These are phyloP conservation scores for Mastomys natalensis DNA, from an alignment of 2,113 vertebrate species.

Conservation along the genomic window DNA sequence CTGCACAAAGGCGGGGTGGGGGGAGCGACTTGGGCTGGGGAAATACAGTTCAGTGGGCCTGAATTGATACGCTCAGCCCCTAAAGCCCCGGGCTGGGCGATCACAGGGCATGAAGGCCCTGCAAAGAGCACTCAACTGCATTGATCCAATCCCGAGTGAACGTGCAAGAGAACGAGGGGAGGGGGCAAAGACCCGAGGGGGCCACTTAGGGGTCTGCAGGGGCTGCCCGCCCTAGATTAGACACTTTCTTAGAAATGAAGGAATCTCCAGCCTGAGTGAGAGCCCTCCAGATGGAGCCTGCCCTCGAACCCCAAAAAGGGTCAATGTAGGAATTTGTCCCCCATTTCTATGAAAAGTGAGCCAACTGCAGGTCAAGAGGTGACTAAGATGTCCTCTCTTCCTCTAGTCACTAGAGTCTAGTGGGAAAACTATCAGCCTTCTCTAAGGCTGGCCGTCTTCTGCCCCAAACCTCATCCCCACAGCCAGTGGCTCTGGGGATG, in stretches of 20 bases:
- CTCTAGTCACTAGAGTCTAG: background rate
- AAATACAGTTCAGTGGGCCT: conserved; percentile 91
- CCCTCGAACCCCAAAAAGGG: conserved; percentile 55
- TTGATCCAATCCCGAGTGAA: conserved; percentile 86
- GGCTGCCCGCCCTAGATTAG: conserved; percentile 79
- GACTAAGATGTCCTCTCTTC: conserved; percentile 47
- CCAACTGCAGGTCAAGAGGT: background rate
- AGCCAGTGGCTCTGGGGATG: background rate
- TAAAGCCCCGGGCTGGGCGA: conserved; percentile 89
- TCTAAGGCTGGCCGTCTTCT: too few relatives aligned
- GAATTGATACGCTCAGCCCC: conserved; percentile 91
- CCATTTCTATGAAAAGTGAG: background rate
- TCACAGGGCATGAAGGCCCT: conserved; percentile 89
- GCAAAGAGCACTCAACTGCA: conserved; percentile 88
- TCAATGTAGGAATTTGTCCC: background rate
- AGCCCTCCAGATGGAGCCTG: conserved; percentile 68
- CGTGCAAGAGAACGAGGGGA: conserved; percentile 60
- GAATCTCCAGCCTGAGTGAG: conserved; percentile 66
- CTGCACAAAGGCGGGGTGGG: conserved; percentile 87
- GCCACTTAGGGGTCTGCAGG: conserved; percentile 73
- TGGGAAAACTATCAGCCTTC: background rate
- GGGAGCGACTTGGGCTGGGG: conserved; percentile 87
- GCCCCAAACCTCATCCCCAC: too few relatives aligned
- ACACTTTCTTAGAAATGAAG: conserved; percentile 84
- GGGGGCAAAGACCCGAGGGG: background rate